These are phyloP conservation scores for Rhinolophus ferrumequinum DNA, from an alignment of 2,113 vertebrate species.

Conservation along the genomic window DNA sequence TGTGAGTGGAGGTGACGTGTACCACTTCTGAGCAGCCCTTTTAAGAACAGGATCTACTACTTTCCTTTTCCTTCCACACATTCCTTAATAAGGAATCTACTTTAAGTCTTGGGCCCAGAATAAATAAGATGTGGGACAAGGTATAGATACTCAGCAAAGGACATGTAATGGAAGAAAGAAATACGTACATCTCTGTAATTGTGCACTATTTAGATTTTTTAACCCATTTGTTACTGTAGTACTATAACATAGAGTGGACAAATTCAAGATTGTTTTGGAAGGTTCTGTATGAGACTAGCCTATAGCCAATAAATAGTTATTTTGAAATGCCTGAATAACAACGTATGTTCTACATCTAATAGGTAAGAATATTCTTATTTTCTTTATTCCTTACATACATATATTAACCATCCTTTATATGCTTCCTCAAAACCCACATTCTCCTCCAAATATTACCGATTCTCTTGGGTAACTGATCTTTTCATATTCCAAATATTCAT, in stretches of 20 bases:
- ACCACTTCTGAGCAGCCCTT: background rate
- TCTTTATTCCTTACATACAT: background rate
- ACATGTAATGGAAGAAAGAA: background rate
- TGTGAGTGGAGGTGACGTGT: background rate
- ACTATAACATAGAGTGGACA: background rate
- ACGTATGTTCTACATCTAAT: background rate
- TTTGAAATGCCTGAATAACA: background rate
- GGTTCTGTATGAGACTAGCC: background rate
- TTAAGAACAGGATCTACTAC: background rate
- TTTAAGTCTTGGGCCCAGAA: background rate
- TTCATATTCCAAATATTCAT: background rate
- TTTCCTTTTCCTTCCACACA: background rate
- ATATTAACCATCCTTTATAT: background rate
- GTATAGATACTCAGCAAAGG: background rate
- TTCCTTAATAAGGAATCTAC: background rate
- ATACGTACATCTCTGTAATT: background rate
- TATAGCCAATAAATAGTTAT: background rate
- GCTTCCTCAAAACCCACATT: background rate
- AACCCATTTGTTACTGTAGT: background rate
- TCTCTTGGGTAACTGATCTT: background rate
- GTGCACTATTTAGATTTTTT: background rate
- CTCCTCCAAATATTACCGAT: background rate
- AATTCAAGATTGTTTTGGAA: background rate
- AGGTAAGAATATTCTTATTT: background rate
- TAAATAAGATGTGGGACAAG: background rate